Percentiles rank a stretch among this genome's conserved stretches.
phyloP scores from a whole-genome alignment of 2,888 invertebrate species.

The Eumacrocentrus americanus region DNA sequence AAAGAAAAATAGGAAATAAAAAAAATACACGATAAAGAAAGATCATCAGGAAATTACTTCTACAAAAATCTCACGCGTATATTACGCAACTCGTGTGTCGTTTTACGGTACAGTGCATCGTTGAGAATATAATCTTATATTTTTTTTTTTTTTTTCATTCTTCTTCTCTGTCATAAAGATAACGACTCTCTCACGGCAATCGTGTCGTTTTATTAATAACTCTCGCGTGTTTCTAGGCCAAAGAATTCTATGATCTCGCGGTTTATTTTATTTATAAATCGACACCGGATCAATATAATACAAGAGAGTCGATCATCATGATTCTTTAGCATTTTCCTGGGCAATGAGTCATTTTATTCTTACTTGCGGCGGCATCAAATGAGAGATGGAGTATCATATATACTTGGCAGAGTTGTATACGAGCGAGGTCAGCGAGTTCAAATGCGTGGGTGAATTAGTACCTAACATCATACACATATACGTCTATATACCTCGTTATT shows the following conservation, averaged over 20 bases:
- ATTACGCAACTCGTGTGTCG: constrained; percentile 5
- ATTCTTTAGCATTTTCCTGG: no score
- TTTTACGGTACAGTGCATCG: constrained; percentile 12
- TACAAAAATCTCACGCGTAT: constrained; percentile 8
- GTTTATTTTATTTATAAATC: no score
- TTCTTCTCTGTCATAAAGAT: not conserved
- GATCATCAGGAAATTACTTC: not conserved
- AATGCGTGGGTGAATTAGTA: constrained; percentile 14
- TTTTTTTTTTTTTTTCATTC: constrained; percentile 1
- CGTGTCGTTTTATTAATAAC: not conserved
- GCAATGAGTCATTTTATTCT: constrained; percentile 2
- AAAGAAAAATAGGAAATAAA: constrained; percentile 5
- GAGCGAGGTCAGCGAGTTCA: constrained; percentile 12
- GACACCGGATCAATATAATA: no score
- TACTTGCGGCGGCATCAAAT: not conserved
- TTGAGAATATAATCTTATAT: constrained; percentile 2
- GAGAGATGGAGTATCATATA: not conserved
- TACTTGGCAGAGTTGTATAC: not conserved
- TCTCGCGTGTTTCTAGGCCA: not conserved
- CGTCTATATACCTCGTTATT: not conserved
- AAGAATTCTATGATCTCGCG: not conserved
- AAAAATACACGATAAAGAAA: not conserved
- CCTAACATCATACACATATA: not conserved
- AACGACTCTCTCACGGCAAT: constrained; percentile 7
- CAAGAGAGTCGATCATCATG: no score